Evolutionary conservation across 2,113 vertebrate genomes (phyloP).

Genomic region (Beaufortia kweichowensis): DNA sequence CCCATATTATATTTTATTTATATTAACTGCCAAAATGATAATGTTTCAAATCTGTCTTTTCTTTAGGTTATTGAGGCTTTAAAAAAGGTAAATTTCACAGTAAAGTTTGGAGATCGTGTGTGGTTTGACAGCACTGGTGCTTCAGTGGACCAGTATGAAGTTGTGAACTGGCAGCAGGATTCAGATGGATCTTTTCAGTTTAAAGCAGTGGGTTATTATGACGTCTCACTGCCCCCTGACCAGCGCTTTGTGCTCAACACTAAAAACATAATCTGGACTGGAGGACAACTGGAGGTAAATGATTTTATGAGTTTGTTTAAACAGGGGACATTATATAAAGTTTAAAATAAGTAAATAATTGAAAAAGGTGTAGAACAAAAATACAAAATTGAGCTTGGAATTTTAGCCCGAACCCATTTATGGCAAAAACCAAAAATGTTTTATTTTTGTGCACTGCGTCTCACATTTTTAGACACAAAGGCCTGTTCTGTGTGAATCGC

Average conservation of each 20-base stretch:
- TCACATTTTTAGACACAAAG: too few species aligned
- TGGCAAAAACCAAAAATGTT: too few species aligned
- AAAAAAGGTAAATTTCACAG: slow-evolving; percentile 69
- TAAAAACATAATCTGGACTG: slow-evolving; percentile 66
- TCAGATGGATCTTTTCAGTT: slow-evolving; percentile 63
- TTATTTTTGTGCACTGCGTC: too few species aligned
- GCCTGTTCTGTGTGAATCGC: too few species aligned
- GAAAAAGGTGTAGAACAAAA: too few species aligned
- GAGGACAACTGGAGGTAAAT: slow-evolving; percentile 56
- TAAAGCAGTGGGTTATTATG: slow-evolving; percentile 72
- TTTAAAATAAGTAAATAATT: too few species aligned
- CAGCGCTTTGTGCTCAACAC: slow-evolving; percentile 64
- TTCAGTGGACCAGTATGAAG: slow-evolving; percentile 67
- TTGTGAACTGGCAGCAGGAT: slow-evolving; percentile 35
- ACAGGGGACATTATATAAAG: too few species aligned
- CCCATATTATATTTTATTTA: slow-evolving; percentile 24
- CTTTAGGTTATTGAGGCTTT: slow-evolving; percentile 52
- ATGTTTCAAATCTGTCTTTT: background rate
- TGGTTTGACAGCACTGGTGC: slow-evolving; percentile 73
- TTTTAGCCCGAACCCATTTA: too few species aligned
- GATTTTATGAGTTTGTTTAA: too few species aligned
- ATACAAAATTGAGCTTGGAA: too few species aligned
- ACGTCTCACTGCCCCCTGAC: slow-evolving; percentile 67
- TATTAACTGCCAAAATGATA: background rate
- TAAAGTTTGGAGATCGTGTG: slow-evolving; percentile 64